Evolutionary conservation across 2,888 invertebrate species (phyloP), one percentile per base, ranked within the genome.

Genomic region (Oscheius sp.): DNA sequence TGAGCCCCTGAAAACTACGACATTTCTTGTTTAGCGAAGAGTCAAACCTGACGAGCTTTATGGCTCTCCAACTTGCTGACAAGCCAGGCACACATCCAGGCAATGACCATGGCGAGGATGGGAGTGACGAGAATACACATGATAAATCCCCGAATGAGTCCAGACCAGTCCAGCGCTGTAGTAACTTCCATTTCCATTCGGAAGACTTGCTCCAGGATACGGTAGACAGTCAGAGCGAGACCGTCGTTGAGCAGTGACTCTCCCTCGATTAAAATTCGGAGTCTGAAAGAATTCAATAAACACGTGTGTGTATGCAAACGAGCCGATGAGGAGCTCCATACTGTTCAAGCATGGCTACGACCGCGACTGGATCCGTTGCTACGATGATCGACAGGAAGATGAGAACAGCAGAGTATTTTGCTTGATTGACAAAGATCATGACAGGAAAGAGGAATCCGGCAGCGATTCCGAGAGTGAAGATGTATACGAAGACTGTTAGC

Each of bases 231-330:
- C 75, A 91, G 90, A 33, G 91, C 91, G 13, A 90, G 89, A 7
- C 91, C 91, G 84, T 91, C 91, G 79, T 91, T 91, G 21, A 91
- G 80, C 74, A 91, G 80, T 0, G 91, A 90, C 80, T 91, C 91
- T 1, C 91, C 91, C 79, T 91, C 91, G 37, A 91, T 89, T 11
- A 90, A 79, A 73, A 77, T 71, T 9, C 75, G 68, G 57, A 79
- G 53, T 53, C 77, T 76, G 59, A 11, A 42, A 29, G 33, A 2
- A 13, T n/a, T n/a, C 3, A 11, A 9, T n/a, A 53, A 5, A 21
- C 4, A 11, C 4, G 2, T 58, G 21, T 58, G 9, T 32, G 3
- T 3, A 2, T 2, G 4, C 4, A 47, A 47, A 47, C n/a, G 42
- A 47, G 48, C 60, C 76, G 50, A 47, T 74, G 74, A 37, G 82